Base-by-base conservation (phyloP, 2,888 invertebrate species). In the Noctua pronuba region DNA sequence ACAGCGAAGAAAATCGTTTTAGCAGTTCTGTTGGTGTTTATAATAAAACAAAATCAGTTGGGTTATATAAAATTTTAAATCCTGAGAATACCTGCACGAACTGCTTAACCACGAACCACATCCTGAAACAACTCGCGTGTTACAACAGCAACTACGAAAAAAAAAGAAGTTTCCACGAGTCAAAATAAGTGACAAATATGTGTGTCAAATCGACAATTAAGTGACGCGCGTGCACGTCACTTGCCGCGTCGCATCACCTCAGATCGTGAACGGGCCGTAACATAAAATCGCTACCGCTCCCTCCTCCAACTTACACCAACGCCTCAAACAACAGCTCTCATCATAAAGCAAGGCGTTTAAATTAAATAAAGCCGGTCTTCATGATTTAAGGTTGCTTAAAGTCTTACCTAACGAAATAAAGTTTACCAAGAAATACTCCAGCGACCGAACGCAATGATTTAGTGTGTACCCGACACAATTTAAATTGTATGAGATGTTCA, bases 331-430 rank as follows among this genome's bases (percentile, higher is more conserved):
- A 82, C 80, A 77, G 85, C 84, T 87, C 81, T 85, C 81, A 85
- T 87, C 87, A 88, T 87, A 88, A 89, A 91, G 77, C 88, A 86
- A 85, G 77, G 83, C 87, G 86, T 90, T 91, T 88, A 90, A 90
- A 91, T 92, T 90, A 92, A 92, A 92, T 91, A 92, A 92, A 90
- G 90, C 85, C 85, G 77, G 87, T 86, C 87, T 88, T 81, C 82
- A 91, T 92, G 91, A 92, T 92, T 92, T 92, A 92, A 89, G 80
- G 89, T 80, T 74, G 84, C 83, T 83, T 86, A 68, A 82, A 83
- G 81, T 83, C 80, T 80, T 67, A 49, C 73, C 79, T 79, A 80
- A 80, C 82, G 77, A 79, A 85, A 88, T 88, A 88, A 88, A 88
- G 71, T 88, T 75, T n/a, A 67, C 76, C 38, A 74, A 79, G 81